Evolutionary conservation across 2,797 vertebrate genomes (phyloP), one percentile per base, ranked within the genome.

Genomic region (Eutrigla gurnardus): DNA sequence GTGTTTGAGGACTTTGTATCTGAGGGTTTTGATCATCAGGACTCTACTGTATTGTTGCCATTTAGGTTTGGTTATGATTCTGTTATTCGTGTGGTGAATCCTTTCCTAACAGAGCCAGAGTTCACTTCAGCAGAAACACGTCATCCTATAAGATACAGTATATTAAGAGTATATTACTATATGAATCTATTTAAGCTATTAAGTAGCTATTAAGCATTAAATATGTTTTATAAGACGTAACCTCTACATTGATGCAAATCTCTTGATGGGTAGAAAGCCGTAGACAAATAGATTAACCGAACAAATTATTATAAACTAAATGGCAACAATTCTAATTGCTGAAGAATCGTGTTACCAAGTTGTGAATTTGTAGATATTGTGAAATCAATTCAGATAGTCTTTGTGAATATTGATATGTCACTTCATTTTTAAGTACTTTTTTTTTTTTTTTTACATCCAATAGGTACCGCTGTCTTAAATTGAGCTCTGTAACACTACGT

Each of bases 361-460:
- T 91, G 91, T 94, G 91, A 92, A 93, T 93, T 92, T 93, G 87
- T 94, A 91, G 86, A 94, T 93, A 93, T 93, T 90, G 92, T 94
- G 91, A 92, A 92, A 89, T 86, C 63, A 86, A 91, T 87, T 88
- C 82, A 65, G 69, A 92, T 90, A 85, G 87, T 91, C 89, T 87
- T 79, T 91, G 89, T 90, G 91, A 91, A 92, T 90, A 86, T 83
- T 88, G 84, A 90, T 87, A 89, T 84, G 88, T 94, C 84, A 83
- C 75, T 85, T 91, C 76, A 61, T 90, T 92, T 92, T 25, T 25
- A 25, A 25, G 25, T 25, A 25, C 25, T 25, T 25, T 25, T 25
- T 25, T 25, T 25, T 25, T 25, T 88, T 93, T 91, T 90, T 49
- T 91, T 84, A 86, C 80, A 91, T 89, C 85, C 63, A 66, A 89